Base-by-base conservation (phyloP, 2,888 invertebrate species). In the Ormyrus pomaceus region DNA sequence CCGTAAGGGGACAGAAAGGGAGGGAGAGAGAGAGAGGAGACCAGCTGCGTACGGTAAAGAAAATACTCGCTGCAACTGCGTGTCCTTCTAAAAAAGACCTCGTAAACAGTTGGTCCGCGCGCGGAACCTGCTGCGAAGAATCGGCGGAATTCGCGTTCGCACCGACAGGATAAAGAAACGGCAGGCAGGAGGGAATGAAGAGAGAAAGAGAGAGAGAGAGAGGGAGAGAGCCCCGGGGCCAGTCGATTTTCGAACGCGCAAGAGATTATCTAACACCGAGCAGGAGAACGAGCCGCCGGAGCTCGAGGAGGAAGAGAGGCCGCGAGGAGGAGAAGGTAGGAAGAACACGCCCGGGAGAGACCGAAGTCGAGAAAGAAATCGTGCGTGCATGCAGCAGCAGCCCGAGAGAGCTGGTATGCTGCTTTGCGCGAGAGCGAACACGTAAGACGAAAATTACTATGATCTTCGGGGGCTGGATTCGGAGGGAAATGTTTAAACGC, bases 251-350 rank as follows among this genome's bases (percentile, higher is more conserved):
- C 84, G 85, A 85, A 77, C 70, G 77, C 84, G 82, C 85, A 84
- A 81, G 83, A 88, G 86, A 88, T 88, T 88, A 88, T 87, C 88
- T 88, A 88, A 88, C 87, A 87, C 83, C 85, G 79, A 56, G 69
- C 70, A 80, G 58, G 77, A 81, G 80, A 83, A 78, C 80, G 71
- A 82, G 82, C 76, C 34, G 77, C 71, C 59, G 73, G 77, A 82
- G 78, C n/a, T n/a, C 58, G 34, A 62, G 66, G 61, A 64, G 53
- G 5, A 55, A 45, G 62, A 11, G 62, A 64, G 48, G 34, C 50
- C 46, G 66, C 10, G 56, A 66, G 46, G 34, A 59, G 50, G 50
- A 79, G 50, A 53, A 74, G 64, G 62, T 34, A 19, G 48, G 9
- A 34, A 4, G 34, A 34, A 34, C 34, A 34, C 34, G 34, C 34